Evolutionary conservation across 2,797 vertebrate genomes (phyloP), one percentile per base, ranked within the genome.

Genomic region (Ctenochaetus hawaiiensis): DNA sequence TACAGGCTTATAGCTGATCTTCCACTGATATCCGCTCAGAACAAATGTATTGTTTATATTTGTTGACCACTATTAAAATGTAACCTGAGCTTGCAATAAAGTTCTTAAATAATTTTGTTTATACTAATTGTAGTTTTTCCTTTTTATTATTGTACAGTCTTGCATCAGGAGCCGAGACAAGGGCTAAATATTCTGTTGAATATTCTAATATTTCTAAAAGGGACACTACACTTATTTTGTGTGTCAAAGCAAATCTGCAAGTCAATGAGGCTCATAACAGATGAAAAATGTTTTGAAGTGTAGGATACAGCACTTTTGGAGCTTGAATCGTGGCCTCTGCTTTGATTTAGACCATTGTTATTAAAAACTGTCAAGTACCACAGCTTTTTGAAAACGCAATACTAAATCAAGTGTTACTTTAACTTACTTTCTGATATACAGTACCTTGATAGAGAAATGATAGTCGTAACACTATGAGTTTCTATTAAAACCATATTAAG

Each of bases 21-120:
- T 60, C 62, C 1, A 70, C 68, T 83, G 44, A 63, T 69, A 54
- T 68, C 41, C 14, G 75, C 57, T 37, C 17, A 68, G 49, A 83
- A 67, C 4, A 82, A 72, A 64, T 76, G 48, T 68, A 44, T 57
- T 65, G 39, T 75, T 70, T 47, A 48, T 81, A 22, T 78, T 52
- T 80, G 72, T 75, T 83, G 69, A 86, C 67, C 48, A 81, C 64
- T 23, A 39, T 75, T 83, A 57, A 75, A 82, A 81, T 80, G 8
- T 80, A 86, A 85, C 66, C 87, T 65, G 47, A 85, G 59, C 72
- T 88, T 86, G 44, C 79, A 92, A 88, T 91, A 91, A 92, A 93
- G 58, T 65, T 13, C 51, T 80, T 79, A 82, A 81, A 74, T 75
- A 75, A 71, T 77, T 85, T 82, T 89, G 43, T 78, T 79, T 79